A percentile compares a stretch with the other conserved stretches of the same genome.
Evolutionary conservation across 2,888 invertebrate species (phyloP).

Genomic region (Lobophora halterata): DNA sequence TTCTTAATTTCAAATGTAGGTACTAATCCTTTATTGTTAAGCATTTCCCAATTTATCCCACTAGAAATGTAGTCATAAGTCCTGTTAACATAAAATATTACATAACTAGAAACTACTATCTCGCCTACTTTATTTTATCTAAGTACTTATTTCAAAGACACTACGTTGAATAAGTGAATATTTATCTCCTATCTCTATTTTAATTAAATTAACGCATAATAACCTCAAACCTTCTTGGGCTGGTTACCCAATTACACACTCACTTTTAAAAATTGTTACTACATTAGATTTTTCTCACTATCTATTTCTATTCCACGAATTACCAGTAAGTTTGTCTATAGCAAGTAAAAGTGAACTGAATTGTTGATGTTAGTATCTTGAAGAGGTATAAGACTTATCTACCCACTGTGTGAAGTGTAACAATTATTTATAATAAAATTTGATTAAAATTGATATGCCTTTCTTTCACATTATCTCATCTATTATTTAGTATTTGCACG

Average conservation of each 20-base stretch:
- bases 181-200: conserved; percentile 4
- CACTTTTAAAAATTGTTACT: no score
- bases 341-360: conserved; percentile 36
- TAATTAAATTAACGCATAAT: conserved; percentile 7
- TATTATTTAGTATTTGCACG: no score
- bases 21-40: not conserved
- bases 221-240: no score
- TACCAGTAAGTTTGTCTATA: conserved; percentile 19
- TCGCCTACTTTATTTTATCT: not conserved
- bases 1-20: not conserved
- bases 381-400: conserved; percentile 79
- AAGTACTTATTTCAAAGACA: conserved; percentile 8
- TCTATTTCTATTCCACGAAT: conserved; percentile 13
- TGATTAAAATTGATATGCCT: conserved; percentile 31
- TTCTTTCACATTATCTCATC: conserved; percentile 10
- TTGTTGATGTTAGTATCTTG: conserved; percentile 38
- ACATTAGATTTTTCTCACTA: conserved; percentile 4
- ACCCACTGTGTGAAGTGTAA: conserved; percentile 61
- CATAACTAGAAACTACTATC: not conserved
- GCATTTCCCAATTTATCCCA: not conserved
- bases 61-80: conserved; percentile 4
- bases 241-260: no score
- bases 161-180: conserved; percentile 10
- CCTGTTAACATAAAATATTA: conserved; percentile 1
- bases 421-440: conserved; percentile 66